Conservation (phyloP, 1,140 invertebrate genomes). For the Zaprionus kolodkinae region DNA sequence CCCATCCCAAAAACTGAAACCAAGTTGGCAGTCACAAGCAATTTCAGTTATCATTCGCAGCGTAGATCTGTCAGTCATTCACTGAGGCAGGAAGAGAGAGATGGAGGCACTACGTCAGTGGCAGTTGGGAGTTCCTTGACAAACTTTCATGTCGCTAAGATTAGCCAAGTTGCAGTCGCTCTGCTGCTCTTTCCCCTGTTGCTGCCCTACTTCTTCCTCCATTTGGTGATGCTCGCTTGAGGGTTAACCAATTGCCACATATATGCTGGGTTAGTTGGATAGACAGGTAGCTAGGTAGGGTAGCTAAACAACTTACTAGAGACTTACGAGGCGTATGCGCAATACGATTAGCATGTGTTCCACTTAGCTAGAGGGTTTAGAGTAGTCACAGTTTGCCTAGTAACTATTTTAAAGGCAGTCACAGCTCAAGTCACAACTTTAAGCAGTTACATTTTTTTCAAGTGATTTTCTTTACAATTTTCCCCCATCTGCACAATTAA, state of each 20-base stretch:
- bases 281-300: neutral
- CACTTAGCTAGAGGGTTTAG: no score
- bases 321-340: constrained; percentile 49
- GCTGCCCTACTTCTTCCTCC: neutral
- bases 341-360: constrained; percentile 24
- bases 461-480: no score
- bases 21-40: constrained; percentile 48
- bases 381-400: no score
- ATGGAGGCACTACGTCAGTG: no score
- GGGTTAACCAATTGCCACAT: neutral
- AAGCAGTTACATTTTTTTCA: neutral
- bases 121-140: constrained; percentile 36
- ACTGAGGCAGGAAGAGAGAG: constrained; percentile 11
- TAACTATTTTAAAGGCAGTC: no score
- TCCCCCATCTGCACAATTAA: no score
- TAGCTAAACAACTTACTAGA: constrained; percentile 47
- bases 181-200: no score
- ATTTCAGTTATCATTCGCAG: constrained; percentile 46
- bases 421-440: neutral
- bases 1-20: constrained; percentile 22
- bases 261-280: no score
- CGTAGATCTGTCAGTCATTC: constrained; percentile 10
- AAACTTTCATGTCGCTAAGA: constrained; percentile 56
- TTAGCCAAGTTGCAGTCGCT: constrained; percentile 45
- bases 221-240: neutral